These are phyloP conservation scores for Ectropis grisescens DNA, from an alignment of 1,140 invertebrate genomes.

Conservation along the genomic window DNA sequence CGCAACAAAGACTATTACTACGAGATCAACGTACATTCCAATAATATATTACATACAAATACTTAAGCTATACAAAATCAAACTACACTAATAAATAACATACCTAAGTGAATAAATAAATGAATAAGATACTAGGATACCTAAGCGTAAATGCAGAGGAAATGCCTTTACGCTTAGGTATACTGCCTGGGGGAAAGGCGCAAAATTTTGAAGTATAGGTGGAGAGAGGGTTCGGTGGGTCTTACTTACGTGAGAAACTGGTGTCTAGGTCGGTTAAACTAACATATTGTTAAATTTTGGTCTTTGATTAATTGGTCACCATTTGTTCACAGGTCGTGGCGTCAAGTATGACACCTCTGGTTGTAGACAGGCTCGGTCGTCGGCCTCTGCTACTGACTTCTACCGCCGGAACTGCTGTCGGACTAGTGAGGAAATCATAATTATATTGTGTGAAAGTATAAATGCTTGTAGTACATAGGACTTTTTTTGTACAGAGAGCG, in stretches of 20 bases:
- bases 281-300: background rate
- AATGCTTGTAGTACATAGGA: too few relatives aligned
- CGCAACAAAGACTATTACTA: too few relatives aligned
- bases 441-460: too few relatives aligned
- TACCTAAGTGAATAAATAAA: too few relatives aligned
- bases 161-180: background rate
- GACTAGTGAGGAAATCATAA: conserved; percentile 53
- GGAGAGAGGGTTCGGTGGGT: background rate
- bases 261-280: background rate
- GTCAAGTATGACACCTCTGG: conserved; percentile 73
- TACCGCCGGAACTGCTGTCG: conserved; percentile 71
- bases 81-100: too few relatives aligned
- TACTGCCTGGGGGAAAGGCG: background rate
- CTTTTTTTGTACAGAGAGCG: too few relatives aligned
- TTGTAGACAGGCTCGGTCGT: conserved; percentile 81
- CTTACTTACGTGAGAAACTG: too few relatives aligned
- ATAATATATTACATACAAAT: too few relatives aligned
- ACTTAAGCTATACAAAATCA: too few relatives aligned
- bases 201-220: background rate
- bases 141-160: too few relatives aligned
- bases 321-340: conserved; percentile 61
- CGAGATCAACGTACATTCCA: too few relatives aligned
- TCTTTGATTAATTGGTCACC: background rate
- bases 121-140: too few relatives aligned
- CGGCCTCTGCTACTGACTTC: conserved; percentile 78